Base-by-base conservation (phyloP, 2,888 invertebrate species). In the Drosophila pseudotalamancana region DNA sequence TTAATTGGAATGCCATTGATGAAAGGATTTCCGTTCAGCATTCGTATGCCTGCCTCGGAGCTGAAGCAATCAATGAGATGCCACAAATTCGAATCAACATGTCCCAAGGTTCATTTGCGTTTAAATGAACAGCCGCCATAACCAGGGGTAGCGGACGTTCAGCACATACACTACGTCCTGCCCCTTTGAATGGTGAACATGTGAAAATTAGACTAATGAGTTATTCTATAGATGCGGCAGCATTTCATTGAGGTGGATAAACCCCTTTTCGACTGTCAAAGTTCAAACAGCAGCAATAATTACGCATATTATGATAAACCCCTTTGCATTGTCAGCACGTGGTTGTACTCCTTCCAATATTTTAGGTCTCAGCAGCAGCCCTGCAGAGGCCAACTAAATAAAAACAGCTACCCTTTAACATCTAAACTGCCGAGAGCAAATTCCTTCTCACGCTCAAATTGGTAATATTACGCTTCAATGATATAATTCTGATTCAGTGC, bases 101-200 rank as follows among this genome's bases (percentile, higher is more conserved):
- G 55, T 84, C 87, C 88, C 87, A 59, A 65, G 63, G 60, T 77
- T 84, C 77, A 87, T 88, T 88, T 88, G 69, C 67, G 85, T 84
- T 59, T 72, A 84, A 88, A 83, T 83, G 77, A 83, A 61, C 67
- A 73, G 39, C 42, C 55, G 43, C 40, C 46, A 40, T 18, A n/a
- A 53, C 63, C 43, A 11, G 18, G 27, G 53, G 59, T 61, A 3
- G 5, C 16, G 29, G 43, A 37, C 4, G 27, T 27, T 5, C 12
- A 32, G 32, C 60, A 56, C 34, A 27, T 23, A 23, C 16, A 8
- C 27, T 18, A 16, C 18, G 4, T 34, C 16, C 6, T 64, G 34
- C 21, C 53, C 14, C 12, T 27, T 12, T 25, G 12, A 34, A 35
- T 18, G 35, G 11, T 6, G 19, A 6, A 45, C 35, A 54, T 61